A percentile compares a stretch with the other conserved stretches of the same genome.
Evolutionary conservation across 2,888 invertebrate genomes (phyloP).

Genomic region (Sipha maydis): DNA sequence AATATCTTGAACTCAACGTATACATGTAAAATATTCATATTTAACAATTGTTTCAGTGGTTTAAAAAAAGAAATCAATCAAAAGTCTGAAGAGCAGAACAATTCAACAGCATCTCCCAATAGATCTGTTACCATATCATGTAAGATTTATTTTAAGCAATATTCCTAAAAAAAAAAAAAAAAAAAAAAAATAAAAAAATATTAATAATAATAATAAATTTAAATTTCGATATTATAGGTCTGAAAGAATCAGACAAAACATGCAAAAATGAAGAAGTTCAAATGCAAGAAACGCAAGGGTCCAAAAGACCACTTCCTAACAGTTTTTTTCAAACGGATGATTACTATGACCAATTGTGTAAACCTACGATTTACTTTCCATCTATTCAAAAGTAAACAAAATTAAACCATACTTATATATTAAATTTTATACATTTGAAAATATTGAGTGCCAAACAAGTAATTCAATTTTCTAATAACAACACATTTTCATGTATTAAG

Average conservation of each 20-base stretch:
- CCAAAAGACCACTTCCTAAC: slow-evolving; percentile 36
- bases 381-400: slow-evolving; percentile 38
- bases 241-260: background rate
- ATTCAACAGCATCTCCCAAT: background rate
- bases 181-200: no score
- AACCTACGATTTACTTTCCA: slow-evolving; percentile 1
- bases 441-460: background rate
- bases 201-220: no score
- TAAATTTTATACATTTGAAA: background rate
- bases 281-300: slow-evolving; percentile 16
- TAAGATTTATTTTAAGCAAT: background rate
- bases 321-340: slow-evolving; percentile 65
- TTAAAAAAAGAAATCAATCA: slow-evolving; percentile 17
- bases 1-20: background rate
- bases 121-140: slow-evolving; percentile 14
- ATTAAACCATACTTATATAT: background rate
- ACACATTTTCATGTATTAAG: background rate
- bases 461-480: background rate
- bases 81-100: background rate
- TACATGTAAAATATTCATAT: background rate
- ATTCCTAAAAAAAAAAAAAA: background rate
- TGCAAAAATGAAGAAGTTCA: background rate
- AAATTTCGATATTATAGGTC: background rate
- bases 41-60: slow-evolving; percentile 13
- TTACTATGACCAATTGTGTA: slow-evolving; percentile 65